These are phyloP conservation scores for Neelides folsomi DNA, from an alignment of 2,888 invertebrate genomes.

Conservation along the genomic window DNA sequence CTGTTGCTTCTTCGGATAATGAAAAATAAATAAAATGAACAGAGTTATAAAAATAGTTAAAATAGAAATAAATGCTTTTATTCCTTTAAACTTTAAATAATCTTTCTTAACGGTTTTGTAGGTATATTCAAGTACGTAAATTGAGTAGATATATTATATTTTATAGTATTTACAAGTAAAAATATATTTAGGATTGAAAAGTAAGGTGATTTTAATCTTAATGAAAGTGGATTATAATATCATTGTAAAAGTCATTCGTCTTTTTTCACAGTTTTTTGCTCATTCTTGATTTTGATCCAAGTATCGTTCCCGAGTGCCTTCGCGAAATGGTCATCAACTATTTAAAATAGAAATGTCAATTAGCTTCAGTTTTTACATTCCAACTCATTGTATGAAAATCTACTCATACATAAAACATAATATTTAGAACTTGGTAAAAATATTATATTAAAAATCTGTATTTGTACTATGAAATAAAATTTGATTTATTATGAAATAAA, in stretches of 20 bases:
- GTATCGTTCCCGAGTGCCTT: slow-evolving; percentile 44
- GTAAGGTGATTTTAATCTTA: too few species aligned
- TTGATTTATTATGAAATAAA: too few species aligned
- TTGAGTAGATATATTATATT: too few species aligned
- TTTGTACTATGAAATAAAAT: not conserved
- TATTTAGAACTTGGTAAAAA: not conserved
- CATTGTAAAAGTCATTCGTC: too few species aligned
- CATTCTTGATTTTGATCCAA: slow-evolving; percentile 45
- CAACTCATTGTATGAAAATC: not conserved
- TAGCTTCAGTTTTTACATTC: not conserved
- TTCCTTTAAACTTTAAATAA: not conserved
- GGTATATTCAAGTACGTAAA: too few species aligned
- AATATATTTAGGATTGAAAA: too few species aligned
- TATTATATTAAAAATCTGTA: not conserved
- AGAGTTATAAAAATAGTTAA: not conserved
- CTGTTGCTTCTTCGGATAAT: too few species aligned
- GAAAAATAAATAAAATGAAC: too few species aligned
- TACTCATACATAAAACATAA: not conserved
- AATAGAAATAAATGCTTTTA: not conserved
- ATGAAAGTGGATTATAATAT: too few species aligned
- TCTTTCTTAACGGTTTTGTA: too few species aligned
- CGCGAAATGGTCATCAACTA: not conserved
- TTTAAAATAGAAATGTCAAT: slow-evolving; percentile 22
- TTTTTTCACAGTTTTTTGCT: not conserved
- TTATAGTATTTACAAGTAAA: too few species aligned